These are phyloP conservation scores for Tinamus major DNA, from an alignment of 2,797 vertebrate species.

Conservation along the genomic window DNA sequence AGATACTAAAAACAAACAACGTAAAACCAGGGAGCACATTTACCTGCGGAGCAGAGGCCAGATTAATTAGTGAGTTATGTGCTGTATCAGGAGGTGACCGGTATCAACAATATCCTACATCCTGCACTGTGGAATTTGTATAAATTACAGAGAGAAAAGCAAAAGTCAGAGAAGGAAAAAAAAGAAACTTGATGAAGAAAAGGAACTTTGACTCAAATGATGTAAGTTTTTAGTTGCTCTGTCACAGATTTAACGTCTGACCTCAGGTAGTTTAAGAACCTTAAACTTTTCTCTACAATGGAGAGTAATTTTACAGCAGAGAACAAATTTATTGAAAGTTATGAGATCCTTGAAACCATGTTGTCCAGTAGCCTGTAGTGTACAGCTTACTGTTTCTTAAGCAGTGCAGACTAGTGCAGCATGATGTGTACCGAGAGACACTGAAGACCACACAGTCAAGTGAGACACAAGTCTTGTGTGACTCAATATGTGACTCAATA, in stretches of 20 bases:
- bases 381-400: background rate
- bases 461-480: background rate
- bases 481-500: background rate
- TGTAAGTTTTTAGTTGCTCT: background rate
- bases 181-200: background rate
- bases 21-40: background rate
- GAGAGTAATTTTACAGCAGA: background rate
- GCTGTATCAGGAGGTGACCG: background rate
- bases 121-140: background rate
- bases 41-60: background rate
- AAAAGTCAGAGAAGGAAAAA: background rate
- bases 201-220: background rate
- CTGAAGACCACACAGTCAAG: background rate
- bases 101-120: background rate
- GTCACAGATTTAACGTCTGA: background rate
- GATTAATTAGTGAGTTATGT: background rate
- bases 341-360: background rate
- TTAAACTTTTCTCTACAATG: background rate
- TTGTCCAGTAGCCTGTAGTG: background rate
- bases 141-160: background rate
- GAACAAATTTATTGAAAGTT: background rate
- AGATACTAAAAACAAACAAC: background rate
- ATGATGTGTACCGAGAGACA: background rate
- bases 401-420: background rate
- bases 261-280: background rate